Conservation (phyloP, 2,888 invertebrate species). For the Sisyra nigra region DNA sequence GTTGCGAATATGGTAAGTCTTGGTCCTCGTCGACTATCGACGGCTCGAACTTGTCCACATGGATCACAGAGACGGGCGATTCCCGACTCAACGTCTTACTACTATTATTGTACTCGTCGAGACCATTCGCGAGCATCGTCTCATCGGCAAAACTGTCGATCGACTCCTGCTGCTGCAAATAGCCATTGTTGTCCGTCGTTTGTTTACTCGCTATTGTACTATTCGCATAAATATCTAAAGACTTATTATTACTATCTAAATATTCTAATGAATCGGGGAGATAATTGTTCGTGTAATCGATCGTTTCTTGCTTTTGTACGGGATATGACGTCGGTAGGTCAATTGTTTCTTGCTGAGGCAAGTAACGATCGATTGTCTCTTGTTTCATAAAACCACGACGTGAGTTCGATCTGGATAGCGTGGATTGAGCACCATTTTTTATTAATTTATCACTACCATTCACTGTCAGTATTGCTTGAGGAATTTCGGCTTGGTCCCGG, state of each 20-base stretch:
- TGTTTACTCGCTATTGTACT: constrained; percentile 8
- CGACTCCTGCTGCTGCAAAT: constrained; percentile 26
- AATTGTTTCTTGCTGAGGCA: no score
- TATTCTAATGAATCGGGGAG: constrained; percentile 14
- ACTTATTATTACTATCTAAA: constrained; percentile 32
- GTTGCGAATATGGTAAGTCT: constrained; percentile 16
- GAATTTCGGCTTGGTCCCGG: constrained; percentile 21
- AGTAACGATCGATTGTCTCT: constrained; percentile 10
- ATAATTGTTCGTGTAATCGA: neutral
- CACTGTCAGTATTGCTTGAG: constrained; percentile 20
- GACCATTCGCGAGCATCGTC: constrained; percentile 17
- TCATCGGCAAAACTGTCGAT: constrained; percentile 31
- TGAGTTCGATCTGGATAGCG: constrained; percentile 8
- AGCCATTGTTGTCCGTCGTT: constrained; percentile 11
- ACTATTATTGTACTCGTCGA: constrained; percentile 17
- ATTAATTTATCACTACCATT: constrained; percentile 9
- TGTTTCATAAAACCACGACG: constrained; percentile 11
- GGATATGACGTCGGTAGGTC: neutral
- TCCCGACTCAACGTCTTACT: constrained; percentile 25
- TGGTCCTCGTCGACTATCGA: constrained; percentile 17
- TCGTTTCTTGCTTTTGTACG: constrained; percentile 3
- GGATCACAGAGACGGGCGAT: constrained; percentile 30
- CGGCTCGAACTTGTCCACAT: constrained; percentile 23
- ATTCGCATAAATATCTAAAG: constrained; percentile 23
- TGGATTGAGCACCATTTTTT: neutral